Evolutionary conservation across 1,140 invertebrate genomes (phyloP).

Genomic region (Micrasema minimum): DNA sequence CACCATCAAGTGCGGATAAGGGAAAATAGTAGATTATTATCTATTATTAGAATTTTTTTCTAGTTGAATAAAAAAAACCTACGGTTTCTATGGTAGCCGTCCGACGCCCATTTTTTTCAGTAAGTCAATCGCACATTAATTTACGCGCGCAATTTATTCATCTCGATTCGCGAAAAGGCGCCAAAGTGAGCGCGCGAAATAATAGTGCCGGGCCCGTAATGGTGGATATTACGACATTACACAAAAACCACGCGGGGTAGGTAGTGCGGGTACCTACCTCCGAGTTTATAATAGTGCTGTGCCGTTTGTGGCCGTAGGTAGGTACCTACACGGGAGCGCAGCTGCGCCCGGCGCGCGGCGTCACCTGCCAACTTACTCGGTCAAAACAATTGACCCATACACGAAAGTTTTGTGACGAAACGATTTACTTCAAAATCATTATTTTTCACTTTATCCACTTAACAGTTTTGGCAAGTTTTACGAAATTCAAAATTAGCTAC

Average conservation of each 20-base stretch:
- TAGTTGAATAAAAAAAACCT: no score
- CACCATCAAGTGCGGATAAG: no score
- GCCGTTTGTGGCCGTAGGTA: background rate
- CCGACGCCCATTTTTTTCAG: no score
- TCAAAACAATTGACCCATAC: constrained; percentile 33
- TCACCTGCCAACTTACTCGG: constrained; percentile 32
- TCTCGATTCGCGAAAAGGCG: constrained; percentile 18
- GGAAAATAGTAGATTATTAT: no score
- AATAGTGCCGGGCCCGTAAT: constrained; percentile 4
- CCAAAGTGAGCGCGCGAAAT: constrained; percentile 1
- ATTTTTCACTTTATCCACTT: background rate
- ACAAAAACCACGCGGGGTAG: constrained; percentile 17
- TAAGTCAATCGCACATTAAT: no score
- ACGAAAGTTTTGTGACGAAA: constrained; percentile 28
- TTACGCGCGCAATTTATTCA: constrained; percentile 2
- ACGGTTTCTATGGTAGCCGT: no score
- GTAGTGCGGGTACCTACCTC: background rate
- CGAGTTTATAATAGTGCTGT: no score
- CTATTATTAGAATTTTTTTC: no score
- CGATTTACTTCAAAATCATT: constrained; percentile 12
- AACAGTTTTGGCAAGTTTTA: background rate
- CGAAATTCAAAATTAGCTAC: no score
- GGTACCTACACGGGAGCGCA: constrained; percentile 14
- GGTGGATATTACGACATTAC: constrained; percentile 22
- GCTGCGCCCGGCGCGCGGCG: constrained; percentile 13